Evolutionary conservation across 2,797 vertebrate genomes (phyloP).

Genomic region (Staurois parvus): DNA sequence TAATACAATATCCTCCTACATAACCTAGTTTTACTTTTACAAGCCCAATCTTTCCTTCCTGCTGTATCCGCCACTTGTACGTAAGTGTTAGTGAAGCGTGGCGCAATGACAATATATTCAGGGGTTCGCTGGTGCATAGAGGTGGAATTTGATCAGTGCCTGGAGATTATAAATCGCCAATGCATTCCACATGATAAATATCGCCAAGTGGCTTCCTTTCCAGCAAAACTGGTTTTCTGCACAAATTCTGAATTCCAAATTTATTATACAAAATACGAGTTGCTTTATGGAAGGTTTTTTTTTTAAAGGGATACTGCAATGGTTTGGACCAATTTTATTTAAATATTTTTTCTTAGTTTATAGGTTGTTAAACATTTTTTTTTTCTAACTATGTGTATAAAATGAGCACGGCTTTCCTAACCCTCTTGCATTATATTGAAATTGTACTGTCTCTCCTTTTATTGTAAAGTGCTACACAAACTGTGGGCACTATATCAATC

Average conservation of each 20-base stretch:
- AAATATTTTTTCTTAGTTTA: too few species aligned
- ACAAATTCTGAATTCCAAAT: conserved; percentile 67
- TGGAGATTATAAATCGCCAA: conserved; percentile 29
- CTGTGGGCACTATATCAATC: too few species aligned
- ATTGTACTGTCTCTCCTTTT: too few species aligned
- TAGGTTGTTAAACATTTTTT: too few species aligned
- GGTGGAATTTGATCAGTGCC: conserved; percentile 28
- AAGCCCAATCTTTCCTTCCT: conserved; percentile 22
- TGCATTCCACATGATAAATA: conserved; percentile 5
- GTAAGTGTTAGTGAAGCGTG: conserved; percentile 45
- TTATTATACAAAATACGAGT: conserved; percentile 66
- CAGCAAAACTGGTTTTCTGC: conserved; percentile 67
- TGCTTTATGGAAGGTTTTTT: too few species aligned
- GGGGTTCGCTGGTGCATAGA: conserved; percentile 41
- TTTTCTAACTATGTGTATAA: too few species aligned
- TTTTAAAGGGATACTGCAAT: too few species aligned
- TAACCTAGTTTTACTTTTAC: conserved; percentile 39
- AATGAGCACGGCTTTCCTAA: too few species aligned
- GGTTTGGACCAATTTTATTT: too few species aligned
- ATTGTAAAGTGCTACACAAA: too few species aligned
- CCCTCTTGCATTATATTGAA: too few species aligned
- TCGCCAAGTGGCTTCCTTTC: conserved; percentile 40
- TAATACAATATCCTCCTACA: conserved; percentile 51
- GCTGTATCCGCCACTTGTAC: conserved; percentile 38
- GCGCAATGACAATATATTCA: conserved; percentile 53